phyloP scores from a whole-genome alignment of 2,113 vertebrate genomes.

The Monarcha castaneiventris region DNA sequence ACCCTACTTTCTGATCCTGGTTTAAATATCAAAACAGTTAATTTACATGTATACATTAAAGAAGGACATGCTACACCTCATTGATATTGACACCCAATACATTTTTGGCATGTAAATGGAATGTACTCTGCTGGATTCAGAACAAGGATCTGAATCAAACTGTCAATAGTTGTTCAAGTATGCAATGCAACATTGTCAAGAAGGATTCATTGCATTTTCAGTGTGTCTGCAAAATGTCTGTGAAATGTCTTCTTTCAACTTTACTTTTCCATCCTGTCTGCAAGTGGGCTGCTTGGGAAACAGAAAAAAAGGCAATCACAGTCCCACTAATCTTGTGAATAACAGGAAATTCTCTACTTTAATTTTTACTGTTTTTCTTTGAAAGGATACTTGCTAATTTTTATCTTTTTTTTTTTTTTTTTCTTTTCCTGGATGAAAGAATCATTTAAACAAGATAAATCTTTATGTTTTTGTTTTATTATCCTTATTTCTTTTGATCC shows the following conservation, averaged over 20 bases:
- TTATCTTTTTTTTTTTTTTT: rapidly evolving
- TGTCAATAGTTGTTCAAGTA: background rate
- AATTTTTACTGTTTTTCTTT: background rate
- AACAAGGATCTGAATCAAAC: background rate
- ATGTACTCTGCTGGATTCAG: background rate
- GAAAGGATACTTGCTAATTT: background rate
- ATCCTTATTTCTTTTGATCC: rapidly evolving
- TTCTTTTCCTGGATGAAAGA: background rate
- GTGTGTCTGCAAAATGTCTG: background rate
- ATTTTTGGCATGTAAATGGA: background rate
- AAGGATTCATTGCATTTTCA: background rate
- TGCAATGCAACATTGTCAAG: background rate
- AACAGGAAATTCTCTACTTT: background rate
- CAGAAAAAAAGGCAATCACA: background rate
- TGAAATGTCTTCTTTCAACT: background rate
- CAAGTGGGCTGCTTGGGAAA: background rate
- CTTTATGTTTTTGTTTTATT: background rate
- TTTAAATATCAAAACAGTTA: background rate
- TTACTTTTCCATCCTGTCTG: background rate
- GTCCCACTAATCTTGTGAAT: background rate
- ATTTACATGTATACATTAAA: background rate
- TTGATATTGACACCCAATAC: background rate
- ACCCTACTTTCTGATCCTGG: background rate
- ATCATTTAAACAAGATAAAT: background rate
- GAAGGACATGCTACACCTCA: background rate